Evolutionary conservation across 2,797 vertebrate species (phyloP).

Genomic region (Falco naumanni): DNA sequence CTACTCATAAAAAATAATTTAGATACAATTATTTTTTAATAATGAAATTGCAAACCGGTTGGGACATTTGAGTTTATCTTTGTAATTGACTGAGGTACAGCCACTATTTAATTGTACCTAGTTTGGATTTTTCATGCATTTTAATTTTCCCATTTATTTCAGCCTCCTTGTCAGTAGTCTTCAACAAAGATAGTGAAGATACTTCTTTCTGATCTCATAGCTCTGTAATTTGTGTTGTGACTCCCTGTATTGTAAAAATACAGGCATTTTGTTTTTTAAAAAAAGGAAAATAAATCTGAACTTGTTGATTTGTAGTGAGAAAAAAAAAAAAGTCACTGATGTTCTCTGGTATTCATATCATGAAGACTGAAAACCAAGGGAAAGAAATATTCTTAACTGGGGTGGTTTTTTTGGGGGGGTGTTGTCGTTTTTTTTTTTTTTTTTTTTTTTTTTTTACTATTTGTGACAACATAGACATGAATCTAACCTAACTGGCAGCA

Average conservation of each 20-base stretch:
- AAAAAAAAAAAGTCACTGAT: neutral
- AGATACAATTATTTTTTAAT: neutral
- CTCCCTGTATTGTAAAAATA: neutral
- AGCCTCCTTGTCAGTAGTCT: neutral
- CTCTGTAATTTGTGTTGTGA: neutral
- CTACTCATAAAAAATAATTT: neutral
- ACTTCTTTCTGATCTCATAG: neutral
- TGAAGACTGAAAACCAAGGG: conserved; percentile 7
- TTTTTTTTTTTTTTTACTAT: neutral
- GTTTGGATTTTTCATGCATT: neutral
- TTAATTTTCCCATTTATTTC: neutral
- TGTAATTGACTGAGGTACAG: neutral
- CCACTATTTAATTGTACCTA: neutral
- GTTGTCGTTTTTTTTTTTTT: neutral
- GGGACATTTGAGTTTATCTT: neutral
- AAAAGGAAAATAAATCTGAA: conserved; percentile 12
- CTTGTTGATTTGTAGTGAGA: conserved; percentile 10
- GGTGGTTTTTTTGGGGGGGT: neutral
- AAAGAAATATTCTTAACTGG: neutral
- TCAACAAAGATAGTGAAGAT: neutral
- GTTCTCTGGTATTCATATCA: neutral
- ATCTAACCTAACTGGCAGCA: neutral
- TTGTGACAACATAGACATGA: neutral
- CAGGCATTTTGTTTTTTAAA: neutral
- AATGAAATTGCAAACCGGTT: neutral